Conservation (phyloP, 2,113 vertebrate species). For the Egretta garzetta region DNA sequence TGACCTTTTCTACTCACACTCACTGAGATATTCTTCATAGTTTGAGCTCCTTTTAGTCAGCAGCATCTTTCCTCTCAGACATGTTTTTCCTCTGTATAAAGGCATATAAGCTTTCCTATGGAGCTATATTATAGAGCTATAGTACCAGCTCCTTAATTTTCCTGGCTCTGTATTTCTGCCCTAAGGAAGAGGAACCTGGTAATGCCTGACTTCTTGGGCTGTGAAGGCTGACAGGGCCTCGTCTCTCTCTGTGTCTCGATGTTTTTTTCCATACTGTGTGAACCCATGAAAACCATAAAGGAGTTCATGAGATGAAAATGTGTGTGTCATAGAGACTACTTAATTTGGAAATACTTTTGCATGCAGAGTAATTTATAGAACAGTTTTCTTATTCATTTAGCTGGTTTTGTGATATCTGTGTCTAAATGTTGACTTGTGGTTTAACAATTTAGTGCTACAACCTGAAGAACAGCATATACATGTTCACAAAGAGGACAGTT, state of each 20-base stretch:
- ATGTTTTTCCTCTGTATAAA: background rate
- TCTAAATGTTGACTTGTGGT: background rate
- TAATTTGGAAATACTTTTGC: background rate
- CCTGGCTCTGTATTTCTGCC: background rate
- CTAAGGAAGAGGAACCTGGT: background rate
- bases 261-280: background rate
- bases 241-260: background rate
- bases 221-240: background rate
- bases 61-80: background rate
- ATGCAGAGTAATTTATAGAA: background rate
- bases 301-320: background rate
- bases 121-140: background rate
- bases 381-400: background rate
- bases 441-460: background rate
- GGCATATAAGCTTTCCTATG: background rate
- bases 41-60: background rate
- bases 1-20: background rate
- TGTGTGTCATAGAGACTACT: background rate
- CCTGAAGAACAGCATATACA: background rate
- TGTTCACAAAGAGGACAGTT: constrained; percentile 25
- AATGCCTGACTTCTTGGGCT: background rate
- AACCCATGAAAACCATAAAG: background rate
- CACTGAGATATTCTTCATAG: background rate
- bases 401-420: background rate
- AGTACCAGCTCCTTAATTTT: background rate